Percentiles rank a stretch among this genome's conserved stretches.
Conservation (phyloP, 2,113 vertebrate species). For the Myotis yumanensis region DNA sequence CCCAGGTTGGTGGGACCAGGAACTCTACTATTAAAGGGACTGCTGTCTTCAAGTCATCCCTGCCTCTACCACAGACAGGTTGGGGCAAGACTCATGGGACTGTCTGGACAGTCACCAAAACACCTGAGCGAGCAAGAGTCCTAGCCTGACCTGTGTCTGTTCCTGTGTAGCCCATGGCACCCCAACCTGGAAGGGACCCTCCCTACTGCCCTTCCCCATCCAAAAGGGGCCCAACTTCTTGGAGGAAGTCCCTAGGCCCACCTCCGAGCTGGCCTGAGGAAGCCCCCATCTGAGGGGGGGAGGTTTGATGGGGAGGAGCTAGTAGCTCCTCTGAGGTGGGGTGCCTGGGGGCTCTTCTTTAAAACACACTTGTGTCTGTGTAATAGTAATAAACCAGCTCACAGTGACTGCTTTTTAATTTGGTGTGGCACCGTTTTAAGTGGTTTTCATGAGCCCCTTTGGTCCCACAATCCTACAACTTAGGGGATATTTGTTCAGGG, state of each 20-base stretch:
- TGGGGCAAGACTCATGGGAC: not conserved
- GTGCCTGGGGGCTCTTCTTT: not conserved
- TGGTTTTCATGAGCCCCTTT: not conserved
- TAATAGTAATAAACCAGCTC: conserved; percentile 51
- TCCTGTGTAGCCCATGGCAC: not conserved
- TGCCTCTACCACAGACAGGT: not conserved
- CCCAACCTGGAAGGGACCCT: not conserved
- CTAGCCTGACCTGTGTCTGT: not conserved
- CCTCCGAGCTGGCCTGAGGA: not conserved
- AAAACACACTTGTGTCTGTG: not conserved
- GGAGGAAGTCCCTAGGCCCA: not conserved
- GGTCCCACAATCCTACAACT: not conserved
- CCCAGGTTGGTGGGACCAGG: conserved; percentile 91
- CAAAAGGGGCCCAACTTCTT: not conserved
- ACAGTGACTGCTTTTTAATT: not conserved
- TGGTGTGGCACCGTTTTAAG: not conserved
- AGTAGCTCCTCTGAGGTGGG: not conserved
- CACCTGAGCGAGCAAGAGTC: not conserved
- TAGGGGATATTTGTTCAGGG: not conserved
- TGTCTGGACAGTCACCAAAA: not conserved
- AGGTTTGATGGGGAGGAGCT: not conserved
- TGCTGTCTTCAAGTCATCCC: not conserved
- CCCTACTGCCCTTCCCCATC: not conserved
- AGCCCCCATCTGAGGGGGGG: not conserved
- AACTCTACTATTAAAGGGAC: conserved; percentile 88